Evolutionary conservation across 2,113 vertebrate species (phyloP).

Genomic region (Cottus gobio): DNA sequence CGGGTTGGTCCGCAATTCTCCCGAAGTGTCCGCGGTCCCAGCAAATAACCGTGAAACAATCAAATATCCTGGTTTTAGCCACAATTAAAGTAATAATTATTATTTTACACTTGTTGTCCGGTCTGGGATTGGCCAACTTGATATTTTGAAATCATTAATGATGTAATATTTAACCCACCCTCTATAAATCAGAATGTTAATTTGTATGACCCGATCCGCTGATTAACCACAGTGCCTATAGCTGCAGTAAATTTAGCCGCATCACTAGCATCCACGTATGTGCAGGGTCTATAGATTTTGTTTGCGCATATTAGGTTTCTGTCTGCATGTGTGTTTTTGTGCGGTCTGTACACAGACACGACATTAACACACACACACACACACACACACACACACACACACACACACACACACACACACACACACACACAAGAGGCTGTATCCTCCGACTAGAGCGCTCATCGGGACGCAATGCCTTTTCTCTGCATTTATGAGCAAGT

Average conservation of each 20-base stretch:
- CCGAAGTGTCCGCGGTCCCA: neutral
- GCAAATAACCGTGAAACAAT: neutral
- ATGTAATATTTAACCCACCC: neutral
- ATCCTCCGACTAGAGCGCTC: neutral
- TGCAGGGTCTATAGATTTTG: neutral
- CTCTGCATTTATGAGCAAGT: slow-evolving; percentile 28
- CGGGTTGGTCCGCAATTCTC: neutral
- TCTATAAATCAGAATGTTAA: neutral
- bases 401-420: neutral
- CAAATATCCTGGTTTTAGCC: neutral
- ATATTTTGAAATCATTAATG: neutral
- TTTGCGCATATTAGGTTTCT: neutral
- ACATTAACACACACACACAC: neutral
- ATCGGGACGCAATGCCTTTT: slow-evolving; percentile 13
- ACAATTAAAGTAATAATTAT: neutral
- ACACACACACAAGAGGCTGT: neutral
- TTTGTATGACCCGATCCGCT: neutral
- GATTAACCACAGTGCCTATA: neutral
- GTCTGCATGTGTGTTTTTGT: neutral
- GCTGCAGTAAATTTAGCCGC: too few species aligned
- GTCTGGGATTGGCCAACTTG: neutral
- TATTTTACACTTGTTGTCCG: neutral
- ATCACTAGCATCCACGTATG: neutral
- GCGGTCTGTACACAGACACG: neutral
- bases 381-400: neutral